phyloP scores from a whole-genome alignment of 2,113 vertebrate species.

The Tamias sibiricus region DNA sequence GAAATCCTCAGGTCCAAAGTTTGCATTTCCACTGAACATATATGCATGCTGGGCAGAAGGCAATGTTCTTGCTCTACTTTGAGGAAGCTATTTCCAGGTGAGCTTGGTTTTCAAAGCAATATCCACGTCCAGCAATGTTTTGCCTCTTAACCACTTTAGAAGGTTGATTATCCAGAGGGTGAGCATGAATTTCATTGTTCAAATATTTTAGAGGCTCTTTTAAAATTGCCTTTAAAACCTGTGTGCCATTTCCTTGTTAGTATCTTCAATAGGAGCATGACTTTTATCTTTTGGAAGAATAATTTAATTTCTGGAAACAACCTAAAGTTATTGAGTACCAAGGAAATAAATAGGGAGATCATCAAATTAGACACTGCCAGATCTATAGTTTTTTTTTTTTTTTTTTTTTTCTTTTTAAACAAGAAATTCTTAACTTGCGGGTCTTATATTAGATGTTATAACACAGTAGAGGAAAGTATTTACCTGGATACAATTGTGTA shows the following conservation, averaged over 20 bases:
- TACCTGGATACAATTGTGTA: neutral
- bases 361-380: neutral
- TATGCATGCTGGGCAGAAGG: neutral
- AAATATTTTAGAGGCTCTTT: neutral
- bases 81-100: neutral
- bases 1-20: neutral
- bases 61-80: neutral
- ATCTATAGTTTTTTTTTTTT: too few relatives aligned
- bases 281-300: neutral
- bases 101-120: neutral
- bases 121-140: neutral
- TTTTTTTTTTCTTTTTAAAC: slow-evolving; percentile 32
- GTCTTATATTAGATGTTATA: neutral
- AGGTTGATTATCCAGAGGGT: neutral
- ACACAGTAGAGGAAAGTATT: neutral
- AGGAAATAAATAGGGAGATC: neutral
- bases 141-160: neutral
- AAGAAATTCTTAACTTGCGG: slow-evolving; percentile 4
- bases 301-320: slow-evolving; percentile 9
- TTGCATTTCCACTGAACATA: neutral
- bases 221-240: slow-evolving; percentile 3
- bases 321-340: neutral
- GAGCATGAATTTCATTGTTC: neutral
- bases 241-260: neutral
- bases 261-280: neutral